Evolutionary conservation across 2,113 vertebrate genomes (phyloP).

Genomic region (Vireo altiloquus): DNA sequence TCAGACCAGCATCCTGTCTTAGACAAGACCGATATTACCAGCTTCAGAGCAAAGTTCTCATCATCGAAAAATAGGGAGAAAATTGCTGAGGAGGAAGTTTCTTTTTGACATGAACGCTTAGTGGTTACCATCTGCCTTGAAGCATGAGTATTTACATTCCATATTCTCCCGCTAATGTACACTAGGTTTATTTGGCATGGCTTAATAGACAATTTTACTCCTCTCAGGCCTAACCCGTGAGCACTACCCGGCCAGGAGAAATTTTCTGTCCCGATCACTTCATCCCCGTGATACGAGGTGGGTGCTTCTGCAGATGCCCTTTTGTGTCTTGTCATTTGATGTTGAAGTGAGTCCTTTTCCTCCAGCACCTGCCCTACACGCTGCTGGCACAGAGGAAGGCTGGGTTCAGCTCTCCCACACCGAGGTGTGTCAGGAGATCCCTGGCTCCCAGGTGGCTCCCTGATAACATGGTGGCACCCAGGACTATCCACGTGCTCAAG

Average conservation of each 20-base stretch:
- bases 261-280: neutral
- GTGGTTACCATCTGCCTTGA: constrained; percentile 44
- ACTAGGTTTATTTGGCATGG: constrained; percentile 3
- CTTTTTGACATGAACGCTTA: constrained; percentile 34
- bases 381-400: neutral
- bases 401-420: neutral
- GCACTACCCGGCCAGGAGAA: neutral
- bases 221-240: neutral
- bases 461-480: neutral
- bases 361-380: neutral
- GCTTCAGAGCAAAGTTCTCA: constrained; percentile 11
- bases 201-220: neutral
- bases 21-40: constrained; percentile 1
- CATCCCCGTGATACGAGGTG: accelerated
- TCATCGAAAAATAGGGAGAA: neutral
- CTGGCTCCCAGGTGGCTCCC: neutral
- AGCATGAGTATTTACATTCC: constrained; percentile 57
- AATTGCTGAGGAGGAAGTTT: constrained; percentile 53
- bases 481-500: accelerated
- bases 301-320: neutral
- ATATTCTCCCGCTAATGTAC: neutral
- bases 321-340: neutral
- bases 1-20: constrained; percentile 16
- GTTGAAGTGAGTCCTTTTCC: neutral
- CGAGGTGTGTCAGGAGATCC: neutral